A percentile compares a stretch with the other conserved stretches of the same genome.
phyloP scores from a whole-genome alignment of 1,140 invertebrate genomes.

The Hormaphis cornu region DNA sequence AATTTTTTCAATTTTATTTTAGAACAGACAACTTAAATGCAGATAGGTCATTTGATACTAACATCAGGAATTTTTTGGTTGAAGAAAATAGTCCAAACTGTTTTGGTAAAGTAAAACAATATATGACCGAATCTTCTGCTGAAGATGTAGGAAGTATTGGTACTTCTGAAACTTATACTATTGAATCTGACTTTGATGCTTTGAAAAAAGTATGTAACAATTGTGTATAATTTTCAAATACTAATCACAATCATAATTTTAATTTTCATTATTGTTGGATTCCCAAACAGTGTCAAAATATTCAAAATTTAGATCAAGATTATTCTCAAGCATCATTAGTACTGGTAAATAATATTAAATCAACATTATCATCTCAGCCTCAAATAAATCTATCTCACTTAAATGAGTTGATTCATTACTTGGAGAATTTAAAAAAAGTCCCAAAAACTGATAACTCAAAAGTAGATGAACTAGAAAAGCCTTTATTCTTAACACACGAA shows the following conservation, averaged over 20 bases:
- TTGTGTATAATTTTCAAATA: neutral
- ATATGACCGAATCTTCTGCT: neutral
- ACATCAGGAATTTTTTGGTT: slow-evolving; percentile 16
- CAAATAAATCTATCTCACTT: neutral
- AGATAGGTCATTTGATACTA: slow-evolving; percentile 20
- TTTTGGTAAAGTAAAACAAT: slow-evolving; percentile 20
- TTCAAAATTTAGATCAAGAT: neutral
- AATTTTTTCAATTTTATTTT: neutral
- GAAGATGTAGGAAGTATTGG: neutral
- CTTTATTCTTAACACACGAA: neutral
- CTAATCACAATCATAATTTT: neutral
- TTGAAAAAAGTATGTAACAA: slow-evolving; percentile 2
- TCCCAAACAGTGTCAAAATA: neutral
- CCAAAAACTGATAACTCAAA: neutral
- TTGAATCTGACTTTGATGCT: slow-evolving; percentile 6
- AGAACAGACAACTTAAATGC: neutral
- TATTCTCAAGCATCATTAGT: neutral
- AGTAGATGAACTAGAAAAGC: neutral
- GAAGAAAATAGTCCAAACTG: slow-evolving; percentile 27
- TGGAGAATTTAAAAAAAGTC: neutral
- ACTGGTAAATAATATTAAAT: slow-evolving; percentile 3
- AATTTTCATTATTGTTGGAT: neutral
- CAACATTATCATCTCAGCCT: neutral
- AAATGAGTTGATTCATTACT: slow-evolving; percentile 18
- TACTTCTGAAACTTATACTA: slow-evolving; percentile 3